These are phyloP conservation scores for Corvus hawaiiensis DNA, from an alignment of 2,113 vertebrate species.

Conservation along the genomic window DNA sequence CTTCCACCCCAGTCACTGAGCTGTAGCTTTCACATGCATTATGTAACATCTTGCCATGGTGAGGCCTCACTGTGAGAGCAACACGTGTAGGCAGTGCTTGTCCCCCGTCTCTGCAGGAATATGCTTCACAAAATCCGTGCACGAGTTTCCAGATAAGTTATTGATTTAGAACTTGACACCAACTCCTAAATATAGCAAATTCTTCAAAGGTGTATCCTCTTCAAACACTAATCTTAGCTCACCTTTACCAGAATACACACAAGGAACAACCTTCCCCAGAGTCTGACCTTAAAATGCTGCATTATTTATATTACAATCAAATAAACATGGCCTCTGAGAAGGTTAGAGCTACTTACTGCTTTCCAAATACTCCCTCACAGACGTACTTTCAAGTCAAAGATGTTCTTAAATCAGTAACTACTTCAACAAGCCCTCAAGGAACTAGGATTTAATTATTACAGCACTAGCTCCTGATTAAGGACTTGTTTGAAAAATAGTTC, in stretches of 20 bases:
- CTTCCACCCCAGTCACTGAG: background rate
- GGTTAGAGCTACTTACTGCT: background rate
- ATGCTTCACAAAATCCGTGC: background rate
- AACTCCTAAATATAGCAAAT: background rate
- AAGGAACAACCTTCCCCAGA: background rate
- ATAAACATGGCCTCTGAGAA: constrained; percentile 13
- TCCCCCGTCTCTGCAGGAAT: fast-evolving
- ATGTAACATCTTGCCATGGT: background rate
- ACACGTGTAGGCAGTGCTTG: background rate
- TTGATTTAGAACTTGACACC: background rate
- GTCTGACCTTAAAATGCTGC: background rate
- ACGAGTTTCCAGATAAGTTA: background rate
- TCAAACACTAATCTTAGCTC: background rate
- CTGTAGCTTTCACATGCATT: background rate
- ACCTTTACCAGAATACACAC: background rate
- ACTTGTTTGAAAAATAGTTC: background rate
- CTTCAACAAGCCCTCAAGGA: background rate
- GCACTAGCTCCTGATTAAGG: constrained; percentile 27
- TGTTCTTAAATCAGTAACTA: constrained; percentile 22
- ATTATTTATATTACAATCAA: constrained; percentile 18
- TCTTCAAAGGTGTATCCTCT: background rate
- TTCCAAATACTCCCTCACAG: constrained; percentile 1
- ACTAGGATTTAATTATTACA: constrained; percentile 11
- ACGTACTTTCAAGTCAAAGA: background rate
- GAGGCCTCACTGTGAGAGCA: background rate